Percentiles rank a stretch among this genome's conserved stretches.
Evolutionary conservation across 2,888 invertebrate genomes (phyloP).

Genomic region (Drosophila neoperkinsi): DNA sequence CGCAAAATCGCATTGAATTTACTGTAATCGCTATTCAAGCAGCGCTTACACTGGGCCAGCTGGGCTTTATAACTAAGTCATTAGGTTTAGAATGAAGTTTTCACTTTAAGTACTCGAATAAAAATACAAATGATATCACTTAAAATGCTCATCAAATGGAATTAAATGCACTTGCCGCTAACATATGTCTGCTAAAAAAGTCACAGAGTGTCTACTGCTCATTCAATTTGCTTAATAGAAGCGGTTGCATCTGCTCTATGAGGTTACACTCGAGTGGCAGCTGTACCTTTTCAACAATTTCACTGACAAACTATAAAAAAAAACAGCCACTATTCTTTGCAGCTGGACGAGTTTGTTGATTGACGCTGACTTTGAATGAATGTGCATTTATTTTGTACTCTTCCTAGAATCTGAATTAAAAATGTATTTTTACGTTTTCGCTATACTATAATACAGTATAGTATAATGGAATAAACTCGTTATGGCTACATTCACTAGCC

Average conservation of each 20-base stretch:
- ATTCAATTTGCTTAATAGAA: constrained; percentile 58
- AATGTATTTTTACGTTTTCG: not conserved
- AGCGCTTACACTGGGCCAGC: constrained; percentile 33
- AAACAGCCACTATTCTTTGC: constrained; percentile 1
- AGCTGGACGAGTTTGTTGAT: not conserved
- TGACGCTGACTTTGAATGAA: not conserved
- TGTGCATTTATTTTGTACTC: not conserved
- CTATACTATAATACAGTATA: not conserved
- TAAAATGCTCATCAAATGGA: constrained; percentile 28
- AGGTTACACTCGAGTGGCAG: constrained; percentile 21
- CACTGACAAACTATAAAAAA: constrained; percentile 12
- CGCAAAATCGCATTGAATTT: constrained; percentile 54
- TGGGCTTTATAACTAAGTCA: constrained; percentile 55
- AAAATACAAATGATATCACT: constrained; percentile 12
- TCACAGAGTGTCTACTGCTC: constrained; percentile 20
- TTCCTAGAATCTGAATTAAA: not conserved
- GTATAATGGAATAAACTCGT: not conserved
- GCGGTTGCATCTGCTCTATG: constrained; percentile 2
- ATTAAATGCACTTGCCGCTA: constrained; percentile 27
- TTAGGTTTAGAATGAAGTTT: constrained; percentile 17
- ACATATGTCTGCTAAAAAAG: constrained; percentile 36
- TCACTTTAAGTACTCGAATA: not conserved
- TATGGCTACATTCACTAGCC: not conserved
- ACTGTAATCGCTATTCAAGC: constrained; percentile 27
- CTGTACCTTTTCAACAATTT: constrained; percentile 37